Conservation (phyloP, 2,888 invertebrate species). For the Acanthopleura granulata region DNA sequence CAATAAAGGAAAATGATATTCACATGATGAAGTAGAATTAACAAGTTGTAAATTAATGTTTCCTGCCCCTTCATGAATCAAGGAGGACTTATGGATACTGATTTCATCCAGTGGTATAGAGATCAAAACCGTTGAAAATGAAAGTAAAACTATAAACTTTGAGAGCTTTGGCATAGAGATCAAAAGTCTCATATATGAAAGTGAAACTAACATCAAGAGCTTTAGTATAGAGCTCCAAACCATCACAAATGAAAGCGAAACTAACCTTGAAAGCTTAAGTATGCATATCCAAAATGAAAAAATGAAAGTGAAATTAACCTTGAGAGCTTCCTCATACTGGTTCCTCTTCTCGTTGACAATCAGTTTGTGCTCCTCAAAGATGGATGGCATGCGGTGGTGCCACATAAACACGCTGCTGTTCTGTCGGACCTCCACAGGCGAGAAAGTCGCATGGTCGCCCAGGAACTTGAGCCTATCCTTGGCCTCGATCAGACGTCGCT, state of each 20-base stretch:
- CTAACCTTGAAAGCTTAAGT: slow-evolving; percentile 78
- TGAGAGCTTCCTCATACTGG: slow-evolving; percentile 87
- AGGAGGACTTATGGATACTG: no score
- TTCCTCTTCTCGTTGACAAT: slow-evolving; percentile 85
- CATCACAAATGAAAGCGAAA: no score
- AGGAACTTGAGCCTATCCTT: slow-evolving; percentile 79
- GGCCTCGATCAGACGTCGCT: slow-evolving; percentile 77
- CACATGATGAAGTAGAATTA: no score
- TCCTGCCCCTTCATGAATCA: no score
- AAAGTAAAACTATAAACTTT: slow-evolving; percentile 71
- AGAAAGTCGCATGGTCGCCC: slow-evolving; percentile 84
- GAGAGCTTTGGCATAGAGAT: slow-evolving; percentile 87
- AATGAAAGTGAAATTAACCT: slow-evolving; percentile 68
- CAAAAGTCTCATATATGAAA: no score
- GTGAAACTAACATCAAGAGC: slow-evolving; percentile 75
- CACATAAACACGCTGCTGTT: slow-evolving; percentile 90
- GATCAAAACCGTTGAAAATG: no score
- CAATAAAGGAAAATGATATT: no score
- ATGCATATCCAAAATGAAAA: no score
- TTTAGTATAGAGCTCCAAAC: no score
- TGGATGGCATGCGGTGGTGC: slow-evolving; percentile 84
- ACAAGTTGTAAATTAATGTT: no score
- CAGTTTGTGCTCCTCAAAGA: slow-evolving; percentile 85
- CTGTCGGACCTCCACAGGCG: slow-evolving; percentile 87
- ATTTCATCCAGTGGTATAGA: no score